A percentile compares a stretch with the other conserved stretches of the same genome.
Conservation (phyloP, 64 coral and sea anemone genomes). For the Montipora capricornis region DNA sequence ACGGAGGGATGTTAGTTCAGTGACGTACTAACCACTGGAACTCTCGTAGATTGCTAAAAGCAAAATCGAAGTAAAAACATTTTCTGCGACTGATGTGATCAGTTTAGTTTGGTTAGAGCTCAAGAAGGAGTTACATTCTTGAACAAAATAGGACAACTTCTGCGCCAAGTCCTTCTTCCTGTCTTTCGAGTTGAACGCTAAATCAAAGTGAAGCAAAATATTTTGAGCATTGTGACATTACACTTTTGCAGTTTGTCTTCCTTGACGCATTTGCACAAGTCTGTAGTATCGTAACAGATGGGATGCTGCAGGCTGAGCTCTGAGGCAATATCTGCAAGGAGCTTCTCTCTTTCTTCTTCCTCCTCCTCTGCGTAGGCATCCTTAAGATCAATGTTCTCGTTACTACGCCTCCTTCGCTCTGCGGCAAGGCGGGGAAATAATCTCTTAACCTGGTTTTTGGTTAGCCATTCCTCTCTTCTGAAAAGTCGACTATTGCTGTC, state of each 20-base stretch:
- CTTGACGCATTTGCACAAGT: constrained; percentile 34
- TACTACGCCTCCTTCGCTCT: constrained; percentile 38
- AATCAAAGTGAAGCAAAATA: constrained; percentile 24
- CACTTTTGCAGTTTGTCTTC: constrained; percentile 16
- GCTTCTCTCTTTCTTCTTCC: constrained; percentile 27
- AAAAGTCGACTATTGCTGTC: constrained; percentile 40
- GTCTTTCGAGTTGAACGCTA: constrained; percentile 10
- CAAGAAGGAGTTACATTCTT: not conserved
- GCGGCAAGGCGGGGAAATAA: constrained; percentile 75
- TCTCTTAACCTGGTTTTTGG: constrained; percentile 41
- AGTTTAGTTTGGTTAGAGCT: not conserved
- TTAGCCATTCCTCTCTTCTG: constrained; percentile 59
- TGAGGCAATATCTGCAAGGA: not conserved
- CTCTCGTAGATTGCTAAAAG: no score
- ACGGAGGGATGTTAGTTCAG: no score
- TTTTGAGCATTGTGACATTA: constrained; percentile 38
- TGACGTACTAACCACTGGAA: no score
- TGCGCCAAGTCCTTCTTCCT: constrained; percentile 32
- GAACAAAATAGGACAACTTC: not conserved
- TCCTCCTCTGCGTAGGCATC: constrained; percentile 1
- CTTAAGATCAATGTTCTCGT: constrained; percentile 9
- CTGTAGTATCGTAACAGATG: not conserved
- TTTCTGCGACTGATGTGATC: no score
- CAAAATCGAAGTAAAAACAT: not conserved
- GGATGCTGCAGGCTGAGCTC: constrained; percentile 1